Evolutionary conservation across 2,113 vertebrate species (phyloP).

Genomic region (Ictalurus furcatus): DNA sequence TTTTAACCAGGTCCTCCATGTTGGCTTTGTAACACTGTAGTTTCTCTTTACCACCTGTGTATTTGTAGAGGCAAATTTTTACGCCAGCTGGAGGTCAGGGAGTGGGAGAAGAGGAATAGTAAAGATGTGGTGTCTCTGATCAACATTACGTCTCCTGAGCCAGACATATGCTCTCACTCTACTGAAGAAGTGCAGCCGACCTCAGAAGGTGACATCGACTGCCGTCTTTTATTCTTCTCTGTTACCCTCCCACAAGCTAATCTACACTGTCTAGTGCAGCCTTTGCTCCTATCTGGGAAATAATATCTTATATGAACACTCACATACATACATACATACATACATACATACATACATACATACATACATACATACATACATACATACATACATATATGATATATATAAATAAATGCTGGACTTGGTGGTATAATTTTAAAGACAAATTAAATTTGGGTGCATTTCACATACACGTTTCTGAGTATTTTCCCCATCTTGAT

Average conservation of each 20-base stretch:
- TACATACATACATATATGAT: too few species aligned
- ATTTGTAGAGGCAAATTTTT: constrained; percentile 84
- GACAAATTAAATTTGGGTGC: background rate
- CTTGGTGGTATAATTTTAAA: too few species aligned
- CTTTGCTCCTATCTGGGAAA: background rate
- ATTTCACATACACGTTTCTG: background rate
- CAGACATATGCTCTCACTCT: background rate
- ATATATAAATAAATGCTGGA: too few species aligned
- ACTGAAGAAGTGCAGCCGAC: constrained; percentile 27
- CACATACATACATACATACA: too few species aligned
- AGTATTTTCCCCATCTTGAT: background rate
- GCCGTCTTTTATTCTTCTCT: background rate
- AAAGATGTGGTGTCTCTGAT: constrained; percentile 52
- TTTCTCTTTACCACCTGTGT: background rate
- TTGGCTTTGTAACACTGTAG: background rate
- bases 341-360: too few species aligned
- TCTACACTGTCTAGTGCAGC: background rate
- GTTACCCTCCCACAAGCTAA: background rate
- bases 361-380: too few species aligned
- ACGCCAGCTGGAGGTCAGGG: constrained; percentile 80
- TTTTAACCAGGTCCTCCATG: background rate
- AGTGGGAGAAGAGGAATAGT: constrained; percentile 73
- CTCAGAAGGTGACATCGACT: constrained; percentile 20
- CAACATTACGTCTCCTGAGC: constrained; percentile 4
- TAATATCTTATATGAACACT: background rate